Evolutionary conservation across 2,888 invertebrate species (phyloP).

Genomic region (Lasioglossum malachurum): DNA sequence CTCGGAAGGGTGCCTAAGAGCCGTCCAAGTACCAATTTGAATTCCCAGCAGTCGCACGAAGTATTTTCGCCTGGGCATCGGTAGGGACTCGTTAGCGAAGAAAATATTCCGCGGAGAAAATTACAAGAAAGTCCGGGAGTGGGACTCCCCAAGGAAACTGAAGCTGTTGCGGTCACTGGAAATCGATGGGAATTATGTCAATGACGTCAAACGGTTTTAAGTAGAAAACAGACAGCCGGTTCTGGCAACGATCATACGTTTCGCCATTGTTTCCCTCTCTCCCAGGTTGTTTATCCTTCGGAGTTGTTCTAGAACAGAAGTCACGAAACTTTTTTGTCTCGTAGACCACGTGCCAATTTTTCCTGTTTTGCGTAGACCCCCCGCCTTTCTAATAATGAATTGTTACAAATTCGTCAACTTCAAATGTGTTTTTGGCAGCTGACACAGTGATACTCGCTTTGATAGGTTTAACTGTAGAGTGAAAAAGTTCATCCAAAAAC

Average conservation of each 20-base stretch:
- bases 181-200: constrained; percentile 42
- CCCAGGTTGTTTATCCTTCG: background rate
- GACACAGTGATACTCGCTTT: too few species aligned
- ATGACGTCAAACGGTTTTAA: constrained; percentile 36
- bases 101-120: background rate
- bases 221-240: background rate
- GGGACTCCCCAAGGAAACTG: background rate
- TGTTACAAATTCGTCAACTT: too few species aligned
- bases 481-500: too few species aligned
- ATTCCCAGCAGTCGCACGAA: background rate
- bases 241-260: constrained; percentile 10
- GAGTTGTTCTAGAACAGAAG: background rate
- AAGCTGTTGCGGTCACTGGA: constrained; percentile 16
- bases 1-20: background rate
- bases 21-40: background rate
- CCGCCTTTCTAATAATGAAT: too few species aligned
- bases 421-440: too few species aligned
- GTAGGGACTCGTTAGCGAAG: background rate
- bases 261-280: background rate
- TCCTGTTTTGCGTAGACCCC: too few species aligned
- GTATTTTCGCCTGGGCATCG: background rate
- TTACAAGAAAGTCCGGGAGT: background rate
- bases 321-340: too few species aligned
- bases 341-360: too few species aligned
- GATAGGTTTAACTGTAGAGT: too few species aligned